A percentile compares a stretch with the other conserved stretches of the same genome.
Evolutionary conservation across 1,140 invertebrate genomes (phyloP).

Genomic region (Steinernema feltiae): DNA sequence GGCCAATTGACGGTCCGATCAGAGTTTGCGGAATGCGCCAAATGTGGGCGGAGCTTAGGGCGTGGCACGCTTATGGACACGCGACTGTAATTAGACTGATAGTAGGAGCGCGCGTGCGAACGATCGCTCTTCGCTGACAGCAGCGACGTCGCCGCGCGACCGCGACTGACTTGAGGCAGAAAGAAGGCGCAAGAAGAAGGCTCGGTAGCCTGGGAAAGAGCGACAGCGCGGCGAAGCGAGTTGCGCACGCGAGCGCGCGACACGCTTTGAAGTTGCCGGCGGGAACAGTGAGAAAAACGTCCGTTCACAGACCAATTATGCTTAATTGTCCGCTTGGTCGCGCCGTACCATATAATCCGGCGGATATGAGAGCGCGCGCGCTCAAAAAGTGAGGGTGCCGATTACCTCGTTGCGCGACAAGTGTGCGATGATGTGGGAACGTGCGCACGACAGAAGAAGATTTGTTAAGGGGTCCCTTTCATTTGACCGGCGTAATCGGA

Average conservation of each 20-base stretch:
- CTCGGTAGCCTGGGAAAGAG: constrained; percentile 9
- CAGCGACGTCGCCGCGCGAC: constrained; percentile 3
- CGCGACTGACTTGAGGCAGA: not conserved
- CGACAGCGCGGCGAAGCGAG: not conserved
- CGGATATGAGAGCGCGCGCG: constrained; percentile 7
- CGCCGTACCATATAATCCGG: constrained; percentile 14
- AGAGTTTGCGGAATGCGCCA: constrained; percentile 14
- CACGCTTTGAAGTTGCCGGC: constrained; percentile 8
- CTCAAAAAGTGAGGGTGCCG: constrained; percentile 14
- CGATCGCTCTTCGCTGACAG: constrained; percentile 13
- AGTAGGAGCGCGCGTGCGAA: constrained; percentile 8
- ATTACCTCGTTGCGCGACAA: constrained; percentile 15
- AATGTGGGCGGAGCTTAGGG: constrained; percentile 11
- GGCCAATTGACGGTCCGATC: constrained; percentile 10
- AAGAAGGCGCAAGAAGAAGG: not conserved
- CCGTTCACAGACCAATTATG: constrained; percentile 15
- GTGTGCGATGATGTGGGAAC: constrained; percentile 14
- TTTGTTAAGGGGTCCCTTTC: not conserved
- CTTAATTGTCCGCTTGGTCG: constrained; percentile 13
- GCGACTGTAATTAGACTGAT: constrained; percentile 15
- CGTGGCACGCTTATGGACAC: constrained; percentile 14
- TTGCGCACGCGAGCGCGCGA: constrained; percentile 10
- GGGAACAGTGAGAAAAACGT: constrained; percentile 15
- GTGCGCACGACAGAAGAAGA: not conserved
- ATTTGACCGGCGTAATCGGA: not conserved